phyloP scores from a whole-genome alignment of 92 coral and sea anemone genomes.

The Zoanthus solanderi region DNA sequence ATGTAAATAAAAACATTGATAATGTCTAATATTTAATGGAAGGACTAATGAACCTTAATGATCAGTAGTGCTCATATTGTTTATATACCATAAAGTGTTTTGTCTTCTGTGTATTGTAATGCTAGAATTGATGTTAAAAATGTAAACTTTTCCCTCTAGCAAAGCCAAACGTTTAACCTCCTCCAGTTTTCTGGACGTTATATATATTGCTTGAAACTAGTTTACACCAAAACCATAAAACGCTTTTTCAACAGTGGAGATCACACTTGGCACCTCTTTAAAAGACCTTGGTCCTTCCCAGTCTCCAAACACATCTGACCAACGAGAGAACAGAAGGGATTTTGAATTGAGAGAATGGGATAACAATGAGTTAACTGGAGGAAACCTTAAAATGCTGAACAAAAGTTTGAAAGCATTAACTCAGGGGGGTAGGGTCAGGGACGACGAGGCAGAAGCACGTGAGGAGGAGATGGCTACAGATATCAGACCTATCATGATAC shows the following conservation, averaged over 20 bases:
- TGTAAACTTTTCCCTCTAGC: too few species aligned
- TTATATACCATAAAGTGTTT: too few species aligned
- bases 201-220: too few species aligned
- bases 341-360: slow-evolving; percentile 68
- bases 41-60: too few species aligned
- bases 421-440: slow-evolving; percentile 30
- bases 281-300: slow-evolving; percentile 80
- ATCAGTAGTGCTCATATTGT: too few species aligned
- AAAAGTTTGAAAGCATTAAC: slow-evolving; percentile 74
- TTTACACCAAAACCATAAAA: too few species aligned
- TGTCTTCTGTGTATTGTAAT: too few species aligned
- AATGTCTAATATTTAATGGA: too few species aligned
- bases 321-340: slow-evolving; percentile 56
- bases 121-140: too few species aligned
- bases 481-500: slow-evolving; percentile 68
- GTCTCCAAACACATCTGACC: slow-evolving; percentile 74
- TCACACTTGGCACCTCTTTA: slow-evolving; percentile 52
- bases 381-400: slow-evolving; percentile 82
- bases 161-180: too few species aligned
- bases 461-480: slow-evolving; percentile 88
- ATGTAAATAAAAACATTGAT: too few species aligned
- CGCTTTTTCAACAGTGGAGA: slow-evolving; percentile 55
- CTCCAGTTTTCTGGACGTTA: too few species aligned
- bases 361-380: slow-evolving; percentile 91
- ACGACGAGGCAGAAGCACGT: slow-evolving; percentile 59